Evolutionary conservation across 1,140 invertebrate genomes (phyloP), one percentile per base, ranked within the genome.

Genomic region (Drosophila obscura): DNA sequence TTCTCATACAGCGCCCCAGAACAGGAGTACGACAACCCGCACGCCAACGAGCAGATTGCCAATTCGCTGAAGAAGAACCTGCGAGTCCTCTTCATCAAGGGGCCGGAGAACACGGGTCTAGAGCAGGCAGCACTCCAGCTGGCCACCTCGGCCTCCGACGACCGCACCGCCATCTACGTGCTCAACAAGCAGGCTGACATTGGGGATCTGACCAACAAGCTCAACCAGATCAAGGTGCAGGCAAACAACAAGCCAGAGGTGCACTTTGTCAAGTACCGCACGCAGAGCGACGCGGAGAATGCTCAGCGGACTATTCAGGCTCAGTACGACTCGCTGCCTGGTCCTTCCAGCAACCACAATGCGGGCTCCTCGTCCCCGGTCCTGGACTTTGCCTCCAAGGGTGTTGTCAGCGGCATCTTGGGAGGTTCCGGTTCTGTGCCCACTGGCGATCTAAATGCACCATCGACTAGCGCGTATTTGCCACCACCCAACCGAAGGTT

Each of bases 81-180:
- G 92, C 96, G 96, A 89, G 96, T 97, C 77, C 95, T 97, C 83
- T 96, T 96, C 94, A 96, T 97, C 91, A 96, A 96, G 93, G 95
- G 96, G 24, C 96, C 96, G 19, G 87, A 90, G 56, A 88, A 88
- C 19, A 94, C 94, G 0, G 87, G 75, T 4, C 53, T 90, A 45
- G 93, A 95, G 28, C 94, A 94, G 80, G 94, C 95, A 39, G 94
- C 94, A 48, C 94, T 95, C 0, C n/a, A 94, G 93, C 91, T 93
- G 63, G 93, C 95, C 55, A 93, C 94, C 44, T 65, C 94, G 19
- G 81, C 84, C 24, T 94, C 94, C 43, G 96, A 97, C 91, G 95
- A 96, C 87, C 96, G 96, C 87, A 97, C 96, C 9, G 94, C 96
- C 61, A 96, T 97, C 69, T 97, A 97, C 92, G 96, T 97, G 3